Evolutionary conservation across 2,888 invertebrate species (phyloP).

Genomic region (Mesorhabditis sp.): DNA sequence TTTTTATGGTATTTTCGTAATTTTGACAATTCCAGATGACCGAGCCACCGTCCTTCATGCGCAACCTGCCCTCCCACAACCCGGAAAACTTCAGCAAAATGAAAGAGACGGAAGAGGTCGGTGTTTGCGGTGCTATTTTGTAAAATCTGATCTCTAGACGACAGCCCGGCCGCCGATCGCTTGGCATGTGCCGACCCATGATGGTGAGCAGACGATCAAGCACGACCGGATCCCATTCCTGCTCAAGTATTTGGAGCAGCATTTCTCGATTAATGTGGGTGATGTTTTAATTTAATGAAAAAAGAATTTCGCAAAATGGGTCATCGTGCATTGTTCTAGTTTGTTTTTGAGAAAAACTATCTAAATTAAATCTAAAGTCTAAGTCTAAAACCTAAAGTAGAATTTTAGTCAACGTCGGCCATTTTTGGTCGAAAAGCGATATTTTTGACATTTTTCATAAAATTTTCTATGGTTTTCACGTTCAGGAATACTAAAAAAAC

Average conservation of each 20-base stretch:
- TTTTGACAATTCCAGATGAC: background rate
- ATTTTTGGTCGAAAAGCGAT: too few species aligned
- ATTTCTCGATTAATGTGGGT: background rate
- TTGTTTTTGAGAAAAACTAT: too few species aligned
- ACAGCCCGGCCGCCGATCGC: background rate
- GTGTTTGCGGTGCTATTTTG: background rate
- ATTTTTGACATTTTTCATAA: too few species aligned
- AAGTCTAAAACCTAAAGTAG: too few species aligned
- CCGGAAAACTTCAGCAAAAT: background rate
- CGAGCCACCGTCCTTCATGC: background rate
- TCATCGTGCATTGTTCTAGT: too few species aligned
- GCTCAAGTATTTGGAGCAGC: background rate
- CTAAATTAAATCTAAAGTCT: too few species aligned
- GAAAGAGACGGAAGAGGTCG: background rate
- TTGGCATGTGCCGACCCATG: background rate
- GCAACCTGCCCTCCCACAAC: background rate
- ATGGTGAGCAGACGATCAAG: background rate
- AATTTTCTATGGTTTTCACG: too few species aligned
- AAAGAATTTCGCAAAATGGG: background rate
- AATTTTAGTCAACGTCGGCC: too few species aligned
- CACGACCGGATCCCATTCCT: background rate
- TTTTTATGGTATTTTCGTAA: background rate
- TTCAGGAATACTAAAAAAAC: too few species aligned
- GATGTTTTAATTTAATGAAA: background rate
- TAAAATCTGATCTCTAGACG: background rate